Evolutionary conservation across 2,888 invertebrate species (phyloP), one percentile per base, ranked within the genome.

Genomic region (Troides oblongomaculatus): DNA sequence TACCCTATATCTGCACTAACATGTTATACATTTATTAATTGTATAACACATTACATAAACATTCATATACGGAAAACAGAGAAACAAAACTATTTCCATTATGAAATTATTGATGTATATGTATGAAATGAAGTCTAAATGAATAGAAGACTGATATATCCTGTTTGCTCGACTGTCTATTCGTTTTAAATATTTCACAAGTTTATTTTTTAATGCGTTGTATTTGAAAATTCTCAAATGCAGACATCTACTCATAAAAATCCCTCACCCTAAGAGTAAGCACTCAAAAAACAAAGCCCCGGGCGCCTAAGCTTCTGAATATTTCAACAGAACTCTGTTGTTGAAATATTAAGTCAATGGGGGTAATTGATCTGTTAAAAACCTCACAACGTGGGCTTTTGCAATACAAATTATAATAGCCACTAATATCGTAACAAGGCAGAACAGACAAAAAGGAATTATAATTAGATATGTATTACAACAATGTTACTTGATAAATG

Each of bases 261-360:
- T 82, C 76, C 81, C 84, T 81, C 78, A 81, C 83, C 84, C 83
- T 82, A 74, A 76, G 85, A 85, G 87, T 78, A 80, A 84, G 87
- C 84, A 85, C 90, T 90, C 90, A 88, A 90, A 70, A 87, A 90
- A 90, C 90, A 91, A 90, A 87, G 87, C 88, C 83, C 83, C 74
- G 80, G 78, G 85, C 83, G 85, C 83, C 82, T 84, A 73, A 75
- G 77, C 88, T 87, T 73, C 80, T 92, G 90, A 90, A 92, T 92
- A 92, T 91, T 92, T 90, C 88, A 92, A 87, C 82, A 88, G 86
- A 85, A 86, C 87, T 87, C 87, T 87, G 46, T 89, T 88, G 88
- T 86, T 79, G 77, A 85, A 89, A 90, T 89, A 92, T 91, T 91
- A 92, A 92, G 91, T 91, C 90, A 90, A 90, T 90, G 89, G 83